Evolutionary conservation across 2,888 invertebrate species (phyloP).

Genomic region (Thymelicus acteon): DNA sequence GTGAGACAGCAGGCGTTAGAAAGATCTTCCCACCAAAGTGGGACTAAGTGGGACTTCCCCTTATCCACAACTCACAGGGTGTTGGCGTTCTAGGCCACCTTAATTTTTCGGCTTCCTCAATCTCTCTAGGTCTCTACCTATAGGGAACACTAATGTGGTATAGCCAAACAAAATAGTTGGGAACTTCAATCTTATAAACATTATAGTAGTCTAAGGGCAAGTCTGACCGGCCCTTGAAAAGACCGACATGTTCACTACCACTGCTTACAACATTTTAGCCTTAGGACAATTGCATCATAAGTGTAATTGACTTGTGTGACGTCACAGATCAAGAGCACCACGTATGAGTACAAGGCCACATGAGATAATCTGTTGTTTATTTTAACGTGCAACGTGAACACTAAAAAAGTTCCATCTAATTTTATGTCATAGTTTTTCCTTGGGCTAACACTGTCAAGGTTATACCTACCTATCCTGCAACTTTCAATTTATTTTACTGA

Average conservation of each 20-base stretch:
- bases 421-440: conserved; percentile 18
- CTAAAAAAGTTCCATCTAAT: conserved; percentile 36
- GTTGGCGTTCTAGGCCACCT: too few relatives aligned
- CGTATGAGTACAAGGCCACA: conserved; percentile 19
- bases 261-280: not conserved
- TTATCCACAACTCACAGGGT: too few relatives aligned
- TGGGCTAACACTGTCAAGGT: not conserved
- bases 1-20: too few relatives aligned
- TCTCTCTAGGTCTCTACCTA: too few relatives aligned
- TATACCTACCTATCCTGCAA: not conserved
- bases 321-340: conserved; percentile 45
- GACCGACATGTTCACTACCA: not conserved
- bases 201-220: too few relatives aligned
- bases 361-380: conserved; percentile 29
- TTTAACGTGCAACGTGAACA: conserved; percentile 33
- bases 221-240: not conserved
- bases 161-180: too few relatives aligned
- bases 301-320: conserved; percentile 35
- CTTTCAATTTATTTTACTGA: too few relatives aligned
- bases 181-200: too few relatives aligned
- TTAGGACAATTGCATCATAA: conserved; percentile 11
- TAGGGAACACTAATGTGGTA: too few relatives aligned
- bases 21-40: too few relatives aligned
- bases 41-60: too few relatives aligned
- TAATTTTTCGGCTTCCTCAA: too few relatives aligned